Conservation (phyloP, 2,888 invertebrate species). For the Stenchaetothrips biformis region DNA sequence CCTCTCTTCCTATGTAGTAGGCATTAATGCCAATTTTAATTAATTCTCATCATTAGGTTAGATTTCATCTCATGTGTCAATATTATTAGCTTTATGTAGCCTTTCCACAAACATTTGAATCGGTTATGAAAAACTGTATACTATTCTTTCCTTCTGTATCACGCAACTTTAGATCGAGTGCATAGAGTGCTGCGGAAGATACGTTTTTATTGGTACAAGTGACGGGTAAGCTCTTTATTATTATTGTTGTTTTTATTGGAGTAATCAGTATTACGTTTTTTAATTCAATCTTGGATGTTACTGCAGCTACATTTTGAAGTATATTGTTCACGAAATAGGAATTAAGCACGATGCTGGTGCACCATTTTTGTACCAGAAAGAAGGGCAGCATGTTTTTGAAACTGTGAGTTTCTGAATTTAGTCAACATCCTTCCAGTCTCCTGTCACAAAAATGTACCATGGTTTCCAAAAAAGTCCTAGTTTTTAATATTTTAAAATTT, state of each 20-base stretch:
- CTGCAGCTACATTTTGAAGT: not conserved
- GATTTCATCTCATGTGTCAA: not conserved
- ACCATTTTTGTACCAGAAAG: not conserved
- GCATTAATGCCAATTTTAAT: not conserved
- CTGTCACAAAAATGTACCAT: too few relatives aligned
- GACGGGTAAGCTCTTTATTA: constrained; percentile 32
- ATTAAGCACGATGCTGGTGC: constrained; percentile 18
- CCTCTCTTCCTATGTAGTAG: not conserved
- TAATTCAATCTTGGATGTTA: not conserved
- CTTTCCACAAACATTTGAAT: not conserved
- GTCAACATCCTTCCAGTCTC: too few relatives aligned
- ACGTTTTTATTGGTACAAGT: constrained; percentile 35
- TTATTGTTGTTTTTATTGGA: not conserved
- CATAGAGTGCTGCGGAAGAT: constrained; percentile 36
- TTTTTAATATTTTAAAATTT: not conserved
- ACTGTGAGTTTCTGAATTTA: constrained; percentile 6
- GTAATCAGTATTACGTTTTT: not conserved
- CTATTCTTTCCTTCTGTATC: not conserved
- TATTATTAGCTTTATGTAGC: not conserved
- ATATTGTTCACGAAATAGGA: not conserved
- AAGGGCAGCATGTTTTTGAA: not conserved
- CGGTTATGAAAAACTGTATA: not conserved
- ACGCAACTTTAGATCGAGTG: constrained; percentile 35
- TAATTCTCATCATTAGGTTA: not conserved
- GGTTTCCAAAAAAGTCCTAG: too few relatives aligned